Evolutionary conservation across 2,888 invertebrate genomes (phyloP), one percentile per base, ranked within the genome.

Genomic region (Phyllotreta striolata): DNA sequence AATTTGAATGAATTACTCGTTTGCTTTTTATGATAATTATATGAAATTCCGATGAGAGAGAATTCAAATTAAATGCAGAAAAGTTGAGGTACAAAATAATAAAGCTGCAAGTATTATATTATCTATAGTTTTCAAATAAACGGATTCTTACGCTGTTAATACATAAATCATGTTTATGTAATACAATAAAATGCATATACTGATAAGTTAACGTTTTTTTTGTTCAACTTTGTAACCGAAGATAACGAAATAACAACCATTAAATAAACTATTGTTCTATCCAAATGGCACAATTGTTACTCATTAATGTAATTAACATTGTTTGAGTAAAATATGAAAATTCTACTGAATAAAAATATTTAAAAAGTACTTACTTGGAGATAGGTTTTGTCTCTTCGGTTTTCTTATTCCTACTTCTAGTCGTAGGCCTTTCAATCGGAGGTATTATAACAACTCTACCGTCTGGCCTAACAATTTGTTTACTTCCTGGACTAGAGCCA

Each of bases 391-490:
- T 70, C 54, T 71, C 72, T 10, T 64, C 70, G 7, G 51, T 14
- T 37, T 66, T 72, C 66, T 77, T 79, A 76, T 91, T 89, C 13
- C 92, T 90, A 64, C 90, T 88, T 44, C 92, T 84, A 0, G 93
- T 93, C 1, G 92, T 90, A 6, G 93, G 93, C 14, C 92, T 89
- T 80, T 92, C 93, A 59, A 92, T 91, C 0, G 92, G 92, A 9
- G 93, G 93, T 66, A 93, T 81, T 0, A 90, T 90, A 56, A 92
- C 90, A 41, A 92, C 86, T 38, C 91, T 85, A 0, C 92, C 92
- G 77, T 91, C 91, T 13, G 88, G 85, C 13, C 91, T 83, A 7
- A 92, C 85, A 68, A 92, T 89, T 80, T 92, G 91, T 63, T 90
- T 89, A 0, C 77, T 79, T 62, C 74, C 73, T 52, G 74, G 74